Evolutionary conservation across 1,140 invertebrate species (phyloP).

Genomic region (Notospermus geniculatus): DNA sequence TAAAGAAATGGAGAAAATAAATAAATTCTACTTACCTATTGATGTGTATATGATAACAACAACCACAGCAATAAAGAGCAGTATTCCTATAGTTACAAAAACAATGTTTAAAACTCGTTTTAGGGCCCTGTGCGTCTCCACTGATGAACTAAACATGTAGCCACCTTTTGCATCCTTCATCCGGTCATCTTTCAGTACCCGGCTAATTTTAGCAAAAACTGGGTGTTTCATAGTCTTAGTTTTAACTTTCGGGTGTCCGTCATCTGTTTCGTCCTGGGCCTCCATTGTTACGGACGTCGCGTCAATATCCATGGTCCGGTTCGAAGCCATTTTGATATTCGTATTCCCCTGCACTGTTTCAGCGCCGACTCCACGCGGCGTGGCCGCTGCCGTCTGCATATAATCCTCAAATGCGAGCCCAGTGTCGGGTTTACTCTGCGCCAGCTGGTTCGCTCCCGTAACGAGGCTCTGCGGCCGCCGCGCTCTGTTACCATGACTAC

Average conservation of each 20-base stretch:
- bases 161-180: neutral
- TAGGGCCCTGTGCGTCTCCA: neutral
- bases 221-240: neutral
- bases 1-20: too few species aligned
- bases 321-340: neutral
- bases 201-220: neutral
- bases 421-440: neutral
- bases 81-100: too few species aligned
- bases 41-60: too few species aligned
- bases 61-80: too few species aligned
- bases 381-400: neutral
- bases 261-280: neutral
- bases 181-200: neutral
- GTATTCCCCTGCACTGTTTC: neutral
- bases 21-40: too few species aligned
- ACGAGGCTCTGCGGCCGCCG: conserved; percentile 7
- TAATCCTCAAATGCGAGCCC: neutral
- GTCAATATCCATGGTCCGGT: neutral
- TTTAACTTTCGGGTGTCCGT: neutral
- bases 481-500: conserved; percentile 1
- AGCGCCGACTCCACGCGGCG: neutral
- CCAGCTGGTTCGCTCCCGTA: neutral
- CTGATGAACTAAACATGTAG: neutral
- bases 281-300: conserved; percentile 4
- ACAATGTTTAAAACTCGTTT: too few species aligned